Conservation (phyloP, 1,140 invertebrate species). For the Probaryconus sp. region DNA sequence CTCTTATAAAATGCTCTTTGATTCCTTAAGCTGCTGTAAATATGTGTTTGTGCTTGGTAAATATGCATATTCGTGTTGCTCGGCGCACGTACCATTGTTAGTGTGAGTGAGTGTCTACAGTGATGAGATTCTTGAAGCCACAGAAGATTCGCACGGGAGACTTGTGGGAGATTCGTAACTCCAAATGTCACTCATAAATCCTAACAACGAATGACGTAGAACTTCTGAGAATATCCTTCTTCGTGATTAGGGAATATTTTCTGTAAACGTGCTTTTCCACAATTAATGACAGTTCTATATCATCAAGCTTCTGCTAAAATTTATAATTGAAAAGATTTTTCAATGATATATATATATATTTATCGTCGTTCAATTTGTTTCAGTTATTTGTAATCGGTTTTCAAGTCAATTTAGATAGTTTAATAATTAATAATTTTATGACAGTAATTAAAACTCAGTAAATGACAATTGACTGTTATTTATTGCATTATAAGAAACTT, state of each 20-base stretch:
- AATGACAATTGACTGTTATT: not conserved
- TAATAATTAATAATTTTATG: no score
- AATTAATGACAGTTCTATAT: no score
- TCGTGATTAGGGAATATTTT: conserved; percentile 12
- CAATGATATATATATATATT: no score
- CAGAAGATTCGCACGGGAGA: conserved; percentile 19
- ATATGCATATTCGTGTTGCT: conserved; percentile 7
- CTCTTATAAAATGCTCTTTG: conserved; percentile 7
- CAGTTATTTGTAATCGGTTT: no score
- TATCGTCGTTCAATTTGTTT: no score
- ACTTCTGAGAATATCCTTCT: conserved; percentile 1
- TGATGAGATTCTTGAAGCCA: conserved; percentile 10
- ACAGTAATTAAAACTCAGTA: not conserved
- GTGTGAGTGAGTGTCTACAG: conserved; percentile 14
- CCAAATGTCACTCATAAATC: conserved; percentile 34
- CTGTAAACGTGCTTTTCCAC: conserved; percentile 9
- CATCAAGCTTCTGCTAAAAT: no score
- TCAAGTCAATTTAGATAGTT: no score
- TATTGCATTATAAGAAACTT: conserved; percentile 1
- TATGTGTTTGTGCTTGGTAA: conserved; percentile 8
- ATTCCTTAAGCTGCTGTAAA: not conserved
- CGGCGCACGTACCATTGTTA: conserved; percentile 7
- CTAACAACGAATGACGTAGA: conserved; percentile 9
- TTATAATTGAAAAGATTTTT: no score
- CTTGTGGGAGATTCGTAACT: conserved; percentile 24